Conservation (phyloP, 64 coral and sea anemone species). For the Dendrophyllia cribrosa region DNA sequence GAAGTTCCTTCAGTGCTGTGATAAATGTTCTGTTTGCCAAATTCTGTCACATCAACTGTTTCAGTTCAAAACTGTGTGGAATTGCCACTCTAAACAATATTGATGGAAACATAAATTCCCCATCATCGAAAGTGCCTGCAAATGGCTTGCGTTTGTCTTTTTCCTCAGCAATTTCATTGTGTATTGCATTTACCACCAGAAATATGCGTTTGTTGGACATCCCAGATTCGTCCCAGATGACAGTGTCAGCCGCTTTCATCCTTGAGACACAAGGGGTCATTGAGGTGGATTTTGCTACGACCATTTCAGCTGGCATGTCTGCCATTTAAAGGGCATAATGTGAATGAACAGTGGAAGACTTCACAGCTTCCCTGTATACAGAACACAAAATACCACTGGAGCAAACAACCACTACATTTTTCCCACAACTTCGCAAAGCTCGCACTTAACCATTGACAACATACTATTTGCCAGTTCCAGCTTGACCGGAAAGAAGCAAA, state of each 20-base stretch:
- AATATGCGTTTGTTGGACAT: no score
- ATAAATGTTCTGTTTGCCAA: background rate
- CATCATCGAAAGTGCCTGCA: background rate
- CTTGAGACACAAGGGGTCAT: background rate
- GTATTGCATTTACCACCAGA: no score
- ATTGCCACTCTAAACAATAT: background rate
- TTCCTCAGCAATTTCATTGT: background rate
- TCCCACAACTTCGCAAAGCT: background rate
- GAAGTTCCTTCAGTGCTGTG: background rate
- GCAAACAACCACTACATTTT: constrained; percentile 8
- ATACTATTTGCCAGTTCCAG: constrained; percentile 34
- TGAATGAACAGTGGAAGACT: constrained; percentile 18
- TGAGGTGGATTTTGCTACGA: background rate
- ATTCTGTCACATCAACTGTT: background rate
- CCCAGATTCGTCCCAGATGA: no score
- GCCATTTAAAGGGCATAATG: constrained; percentile 37
- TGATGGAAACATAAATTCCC: background rate
- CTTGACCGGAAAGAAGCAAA: constrained; percentile 22
- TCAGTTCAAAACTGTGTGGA: background rate
- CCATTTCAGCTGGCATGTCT: background rate
- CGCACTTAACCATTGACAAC: background rate
- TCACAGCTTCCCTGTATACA: background rate
- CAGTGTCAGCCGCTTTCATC: no score
- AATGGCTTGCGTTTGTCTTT: background rate
- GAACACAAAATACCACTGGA: constrained; percentile 46